phyloP scores from a whole-genome alignment of 2,113 vertebrate species.

The Dascyllus trimaculatus region DNA sequence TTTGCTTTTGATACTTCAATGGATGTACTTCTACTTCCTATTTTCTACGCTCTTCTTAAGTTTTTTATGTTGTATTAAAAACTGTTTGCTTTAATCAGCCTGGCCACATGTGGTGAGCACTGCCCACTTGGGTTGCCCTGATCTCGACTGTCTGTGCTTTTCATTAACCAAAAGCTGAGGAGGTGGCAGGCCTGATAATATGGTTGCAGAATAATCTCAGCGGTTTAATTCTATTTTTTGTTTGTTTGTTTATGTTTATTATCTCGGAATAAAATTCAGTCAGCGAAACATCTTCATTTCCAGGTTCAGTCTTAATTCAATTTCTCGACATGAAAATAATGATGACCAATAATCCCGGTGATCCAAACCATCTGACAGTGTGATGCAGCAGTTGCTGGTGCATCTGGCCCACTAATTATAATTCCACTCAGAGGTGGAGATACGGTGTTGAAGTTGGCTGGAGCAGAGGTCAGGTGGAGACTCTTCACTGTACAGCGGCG shows the following conservation, averaged over 20 bases:
- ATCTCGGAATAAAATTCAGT: not conserved
- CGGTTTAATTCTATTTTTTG: not conserved
- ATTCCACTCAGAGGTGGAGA: slow-evolving; percentile 58
- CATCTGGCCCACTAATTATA: slow-evolving; percentile 71
- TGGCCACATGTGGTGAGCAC: not conserved
- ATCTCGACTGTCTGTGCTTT: not conserved
- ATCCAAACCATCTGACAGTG: slow-evolving; percentile 59
- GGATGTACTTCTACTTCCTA: too few relatives aligned
- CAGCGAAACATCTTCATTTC: slow-evolving; percentile 1
- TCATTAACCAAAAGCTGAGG: not conserved
- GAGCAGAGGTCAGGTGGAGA: slow-evolving; percentile 37
- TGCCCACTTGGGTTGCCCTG: not conserved
- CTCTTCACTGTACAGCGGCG: slow-evolving; percentile 8
- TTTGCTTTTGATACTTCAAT: too few relatives aligned
- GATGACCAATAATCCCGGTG: slow-evolving; percentile 57
- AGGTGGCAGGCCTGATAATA: not conserved
- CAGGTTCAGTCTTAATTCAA: slow-evolving; percentile 9
- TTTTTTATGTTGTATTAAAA: too few relatives aligned
- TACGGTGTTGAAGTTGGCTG: slow-evolving; percentile 50
- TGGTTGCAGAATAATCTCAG: not conserved
- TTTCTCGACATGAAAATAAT: slow-evolving; percentile 35
- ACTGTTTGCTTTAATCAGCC: not conserved
- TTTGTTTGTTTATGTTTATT: not conserved
- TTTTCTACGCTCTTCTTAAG: too few relatives aligned
- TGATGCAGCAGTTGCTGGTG: slow-evolving; percentile 54